These are phyloP conservation scores for Trypoxylon attenuatum DNA, from an alignment of 2,888 invertebrate genomes.

Conservation along the genomic window DNA sequence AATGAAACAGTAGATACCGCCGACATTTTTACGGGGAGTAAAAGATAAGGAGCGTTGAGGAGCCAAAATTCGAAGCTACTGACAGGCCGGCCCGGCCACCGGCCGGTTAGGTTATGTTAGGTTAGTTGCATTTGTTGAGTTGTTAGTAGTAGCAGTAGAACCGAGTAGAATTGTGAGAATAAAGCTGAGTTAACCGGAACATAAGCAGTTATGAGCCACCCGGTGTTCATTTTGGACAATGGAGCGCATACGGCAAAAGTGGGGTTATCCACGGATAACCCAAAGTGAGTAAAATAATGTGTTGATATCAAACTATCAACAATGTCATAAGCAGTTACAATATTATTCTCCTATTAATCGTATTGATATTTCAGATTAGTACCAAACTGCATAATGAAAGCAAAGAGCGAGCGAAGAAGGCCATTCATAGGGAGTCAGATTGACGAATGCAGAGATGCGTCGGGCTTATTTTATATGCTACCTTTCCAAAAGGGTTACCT, in stretches of 20 bases:
- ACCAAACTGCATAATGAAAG: slow-evolving; percentile 98
- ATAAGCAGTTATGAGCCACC: slow-evolving; percentile 69
- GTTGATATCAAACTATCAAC: not conserved
- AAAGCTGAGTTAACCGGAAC: no score
- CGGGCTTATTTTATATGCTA: slow-evolving; percentile 94
- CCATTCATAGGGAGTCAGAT: slow-evolving; percentile 96
- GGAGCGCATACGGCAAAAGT: slow-evolving; percentile 92
- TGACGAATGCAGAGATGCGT: slow-evolving; percentile 96
- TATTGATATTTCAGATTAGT: slow-evolving; percentile 77
- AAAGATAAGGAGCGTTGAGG: no score
- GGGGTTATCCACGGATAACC: slow-evolving; percentile 83
- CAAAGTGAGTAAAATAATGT: slow-evolving; percentile 76
- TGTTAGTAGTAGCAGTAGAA: no score
- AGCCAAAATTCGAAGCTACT: no score
- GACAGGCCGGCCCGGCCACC: no score
- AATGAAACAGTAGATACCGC: no score
- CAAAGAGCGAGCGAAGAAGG: slow-evolving; percentile 94
- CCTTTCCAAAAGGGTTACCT: slow-evolving; percentile 97
- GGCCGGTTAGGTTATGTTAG: no score
- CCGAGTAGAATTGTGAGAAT: no score
- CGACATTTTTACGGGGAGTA: no score
- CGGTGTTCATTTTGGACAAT: slow-evolving; percentile 87
- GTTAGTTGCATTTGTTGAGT: no score
- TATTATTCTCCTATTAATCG: not conserved
- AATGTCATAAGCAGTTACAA: not conserved